phyloP scores from a whole-genome alignment of 2,797 vertebrate genomes.

The Chlorospingus flavigularis region DNA sequence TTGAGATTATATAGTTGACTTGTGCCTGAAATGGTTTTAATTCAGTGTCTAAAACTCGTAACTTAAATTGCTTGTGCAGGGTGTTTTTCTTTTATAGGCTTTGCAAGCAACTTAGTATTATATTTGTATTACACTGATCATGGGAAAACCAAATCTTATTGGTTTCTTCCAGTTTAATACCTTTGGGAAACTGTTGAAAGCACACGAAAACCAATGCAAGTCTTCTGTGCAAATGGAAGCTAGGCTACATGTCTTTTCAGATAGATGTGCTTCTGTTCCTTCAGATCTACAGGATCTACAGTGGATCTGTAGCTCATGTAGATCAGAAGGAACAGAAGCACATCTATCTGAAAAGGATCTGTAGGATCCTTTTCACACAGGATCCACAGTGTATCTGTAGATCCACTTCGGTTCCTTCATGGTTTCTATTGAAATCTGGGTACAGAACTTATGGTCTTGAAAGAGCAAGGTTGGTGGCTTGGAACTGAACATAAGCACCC shows the following conservation, averaged over 20 bases:
- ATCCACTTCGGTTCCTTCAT: background rate
- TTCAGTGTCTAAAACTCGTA: background rate
- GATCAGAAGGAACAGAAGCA: no score
- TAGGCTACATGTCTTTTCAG: background rate
- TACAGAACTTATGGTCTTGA: background rate
- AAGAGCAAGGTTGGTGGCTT: background rate
- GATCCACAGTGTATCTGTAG: no score
- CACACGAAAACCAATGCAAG: background rate
- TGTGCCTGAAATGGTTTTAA: background rate
- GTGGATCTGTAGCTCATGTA: no score
- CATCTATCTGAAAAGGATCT: no score
- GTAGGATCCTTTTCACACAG: no score
- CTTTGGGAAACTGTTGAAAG: background rate
- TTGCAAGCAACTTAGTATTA: background rate
- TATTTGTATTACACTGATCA: background rate
- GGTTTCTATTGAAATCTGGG: background rate
- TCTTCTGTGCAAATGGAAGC: background rate
- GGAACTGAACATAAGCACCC: background rate
- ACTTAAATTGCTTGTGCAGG: background rate
- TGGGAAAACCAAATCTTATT: background rate
- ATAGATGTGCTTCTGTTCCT: no score
- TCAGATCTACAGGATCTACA: no score
- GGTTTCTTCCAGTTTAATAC: background rate
- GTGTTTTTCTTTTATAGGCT: background rate
- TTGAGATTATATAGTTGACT: background rate